A percentile compares a stretch with the other conserved stretches of the same genome.
These are phyloP conservation scores for Gasterosteus aculeatus DNA, from an alignment of 2,113 vertebrate species.

Conservation along the genomic window DNA sequence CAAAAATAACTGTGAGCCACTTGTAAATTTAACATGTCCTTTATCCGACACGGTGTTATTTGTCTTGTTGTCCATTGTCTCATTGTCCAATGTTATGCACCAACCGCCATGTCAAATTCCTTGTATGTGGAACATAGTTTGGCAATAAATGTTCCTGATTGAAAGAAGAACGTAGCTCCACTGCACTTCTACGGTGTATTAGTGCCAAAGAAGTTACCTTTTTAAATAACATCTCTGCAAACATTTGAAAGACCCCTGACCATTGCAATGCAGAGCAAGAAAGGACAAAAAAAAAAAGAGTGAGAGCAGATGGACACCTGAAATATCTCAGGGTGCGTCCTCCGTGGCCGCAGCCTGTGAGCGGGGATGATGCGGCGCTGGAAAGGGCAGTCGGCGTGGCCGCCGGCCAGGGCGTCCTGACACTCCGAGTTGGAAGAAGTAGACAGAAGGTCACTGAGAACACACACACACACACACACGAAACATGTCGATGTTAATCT, in stretches of 20 bases:
- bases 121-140: too few species aligned
- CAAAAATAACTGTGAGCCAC: neutral
- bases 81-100: too few species aligned
- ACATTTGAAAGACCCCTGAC: neutral
- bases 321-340: slow-evolving; percentile 89
- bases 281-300: neutral
- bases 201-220: neutral
- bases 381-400: slow-evolving; percentile 84
- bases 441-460: slow-evolving; percentile 87
- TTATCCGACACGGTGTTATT: too few species aligned
- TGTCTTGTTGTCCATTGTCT: too few species aligned
- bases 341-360: slow-evolving; percentile 84
- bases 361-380: slow-evolving; percentile 91
- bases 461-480: slow-evolving; percentile 19
- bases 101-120: too few species aligned
- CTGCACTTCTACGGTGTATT: neutral
- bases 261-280: neutral
- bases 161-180: neutral
- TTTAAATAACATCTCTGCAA: neutral
- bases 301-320: slow-evolving; percentile 77
- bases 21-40: too few species aligned
- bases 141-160: too few species aligned
- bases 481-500: too few species aligned
- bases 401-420: slow-evolving; percentile 85
- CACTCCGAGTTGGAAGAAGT: slow-evolving; percentile 93